A percentile compares a stretch with the other conserved stretches of the same genome.
These are phyloP conservation scores for Arctocebus calabarensis DNA, from an alignment of 2,797 vertebrate species.

Conservation along the genomic window DNA sequence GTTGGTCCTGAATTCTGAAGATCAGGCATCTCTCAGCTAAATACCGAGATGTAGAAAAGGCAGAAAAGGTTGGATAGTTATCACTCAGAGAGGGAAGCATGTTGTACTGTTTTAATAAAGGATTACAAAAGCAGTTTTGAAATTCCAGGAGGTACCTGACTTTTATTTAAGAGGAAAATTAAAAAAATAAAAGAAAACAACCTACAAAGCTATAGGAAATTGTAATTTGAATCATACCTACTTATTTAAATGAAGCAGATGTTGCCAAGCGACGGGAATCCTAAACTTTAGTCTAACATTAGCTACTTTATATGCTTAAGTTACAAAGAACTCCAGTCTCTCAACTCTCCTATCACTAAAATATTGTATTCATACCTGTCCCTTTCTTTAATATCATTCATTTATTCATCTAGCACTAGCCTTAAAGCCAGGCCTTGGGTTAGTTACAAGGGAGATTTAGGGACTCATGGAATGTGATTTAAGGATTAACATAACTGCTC, in stretches of 20 bases:
- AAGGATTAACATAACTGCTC: not conserved
- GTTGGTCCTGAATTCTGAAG: not conserved
- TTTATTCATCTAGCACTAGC: not conserved
- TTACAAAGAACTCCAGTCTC: not conserved
- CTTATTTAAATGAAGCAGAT: conserved; percentile 44
- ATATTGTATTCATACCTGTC: not conserved
- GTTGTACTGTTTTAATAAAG: not conserved
- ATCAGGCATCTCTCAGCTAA: not conserved
- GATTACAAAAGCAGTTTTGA: not conserved
- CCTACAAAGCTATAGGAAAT: not conserved
- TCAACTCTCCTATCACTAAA: not conserved
- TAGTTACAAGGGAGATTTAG: not conserved
- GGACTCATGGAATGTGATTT: not conserved
- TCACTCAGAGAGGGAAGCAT: not conserved
- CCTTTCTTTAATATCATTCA: not conserved
- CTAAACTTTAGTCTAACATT: not conserved
- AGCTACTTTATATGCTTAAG: not conserved
- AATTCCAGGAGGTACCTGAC: not conserved
- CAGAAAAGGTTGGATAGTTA: not conserved
- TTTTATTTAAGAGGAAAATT: not conserved
- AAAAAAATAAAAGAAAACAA: not conserved
- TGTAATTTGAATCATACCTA: conserved; percentile 23
- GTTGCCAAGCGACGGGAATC: not conserved
- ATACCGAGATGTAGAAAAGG: not conserved
- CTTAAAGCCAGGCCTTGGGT: not conserved